These are phyloP conservation scores for Pyrocephalus nanus DNA, from an alignment of 2,797 vertebrate genomes.

Conservation along the genomic window DNA sequence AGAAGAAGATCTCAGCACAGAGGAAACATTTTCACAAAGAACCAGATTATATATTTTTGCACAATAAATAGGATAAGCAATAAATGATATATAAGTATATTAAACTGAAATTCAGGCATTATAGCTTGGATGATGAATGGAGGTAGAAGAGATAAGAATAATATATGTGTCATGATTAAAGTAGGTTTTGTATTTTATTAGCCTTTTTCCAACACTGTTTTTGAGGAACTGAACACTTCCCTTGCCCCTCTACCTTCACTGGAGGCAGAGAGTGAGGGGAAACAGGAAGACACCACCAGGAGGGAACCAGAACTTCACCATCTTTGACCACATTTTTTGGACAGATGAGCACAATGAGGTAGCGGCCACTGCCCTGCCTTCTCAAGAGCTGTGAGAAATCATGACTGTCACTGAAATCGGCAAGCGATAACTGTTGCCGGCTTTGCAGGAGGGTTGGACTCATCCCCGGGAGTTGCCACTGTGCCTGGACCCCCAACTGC, in stretches of 20 bases:
- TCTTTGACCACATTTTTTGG: no score
- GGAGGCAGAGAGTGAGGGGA: background rate
- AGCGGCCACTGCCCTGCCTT: background rate
- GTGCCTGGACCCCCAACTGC: background rate
- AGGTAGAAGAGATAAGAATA: background rate
- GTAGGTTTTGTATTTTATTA: background rate
- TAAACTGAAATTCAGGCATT: background rate
- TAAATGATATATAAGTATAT: background rate
- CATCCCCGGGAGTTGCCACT: background rate
- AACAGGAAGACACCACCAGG: background rate
- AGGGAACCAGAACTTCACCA: background rate
- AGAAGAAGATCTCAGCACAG: background rate
- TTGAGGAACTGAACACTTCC: background rate
- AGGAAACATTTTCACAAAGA: background rate
- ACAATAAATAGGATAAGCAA: background rate
- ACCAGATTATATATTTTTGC: background rate
- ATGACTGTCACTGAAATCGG: background rate
- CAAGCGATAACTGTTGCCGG: background rate
- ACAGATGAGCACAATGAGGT: background rate
- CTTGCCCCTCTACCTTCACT: background rate
- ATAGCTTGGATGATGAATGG: background rate
- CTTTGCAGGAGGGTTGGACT: background rate
- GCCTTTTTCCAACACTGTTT: background rate
- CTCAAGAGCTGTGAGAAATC: background rate
- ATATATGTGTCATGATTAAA: background rate